Percentiles rank a stretch among this genome's conserved stretches.
These are phyloP conservation scores for Acleris cristana DNA, from an alignment of 2,888 invertebrate species.

Conservation along the genomic window DNA sequence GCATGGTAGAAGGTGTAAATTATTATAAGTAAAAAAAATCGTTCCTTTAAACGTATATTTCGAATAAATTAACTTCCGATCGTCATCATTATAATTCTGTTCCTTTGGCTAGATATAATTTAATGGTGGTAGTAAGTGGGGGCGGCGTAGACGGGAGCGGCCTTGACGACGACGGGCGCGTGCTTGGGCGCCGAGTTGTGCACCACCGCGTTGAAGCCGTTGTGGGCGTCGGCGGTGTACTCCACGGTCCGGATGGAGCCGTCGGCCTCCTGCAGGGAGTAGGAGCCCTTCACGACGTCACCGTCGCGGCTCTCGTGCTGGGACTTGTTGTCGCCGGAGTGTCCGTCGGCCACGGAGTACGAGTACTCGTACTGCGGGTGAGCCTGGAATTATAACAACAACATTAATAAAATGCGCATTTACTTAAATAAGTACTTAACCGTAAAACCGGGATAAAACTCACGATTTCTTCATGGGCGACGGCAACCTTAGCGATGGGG, in stretches of 20 bases:
- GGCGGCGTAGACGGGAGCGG: conserved; percentile 40
- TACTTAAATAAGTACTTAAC: background rate
- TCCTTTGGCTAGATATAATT: conserved; percentile 11
- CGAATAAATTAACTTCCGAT: conserved; percentile 29
- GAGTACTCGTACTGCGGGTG: conserved; percentile 70
- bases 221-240: conserved; percentile 66
- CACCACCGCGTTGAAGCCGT: conserved; percentile 54
- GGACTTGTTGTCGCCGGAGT: conserved; percentile 71
- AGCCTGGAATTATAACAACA: conserved; percentile 46
- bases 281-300: conserved; percentile 78
- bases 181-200: conserved; percentile 44
- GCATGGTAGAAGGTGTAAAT: too few relatives aligned
- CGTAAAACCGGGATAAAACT: conserved; percentile 17
- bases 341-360: conserved; percentile 67
- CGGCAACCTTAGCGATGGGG: conserved; percentile 39
- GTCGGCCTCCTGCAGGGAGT: conserved; percentile 70
- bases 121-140: conserved; percentile 41
- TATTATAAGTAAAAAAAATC: too few relatives aligned
- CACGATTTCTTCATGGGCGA: conserved; percentile 32
- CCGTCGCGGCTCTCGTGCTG: conserved; percentile 71
- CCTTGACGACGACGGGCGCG: conserved; percentile 47
- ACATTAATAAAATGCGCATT: background rate
- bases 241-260: conserved; percentile 71
- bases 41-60: conserved; percentile 31
- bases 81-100: conserved; percentile 21